Evolutionary conservation across 35 echinoderm and acorn worm species (phyloP).

Genomic region (Lytechinus variegatus): DNA sequence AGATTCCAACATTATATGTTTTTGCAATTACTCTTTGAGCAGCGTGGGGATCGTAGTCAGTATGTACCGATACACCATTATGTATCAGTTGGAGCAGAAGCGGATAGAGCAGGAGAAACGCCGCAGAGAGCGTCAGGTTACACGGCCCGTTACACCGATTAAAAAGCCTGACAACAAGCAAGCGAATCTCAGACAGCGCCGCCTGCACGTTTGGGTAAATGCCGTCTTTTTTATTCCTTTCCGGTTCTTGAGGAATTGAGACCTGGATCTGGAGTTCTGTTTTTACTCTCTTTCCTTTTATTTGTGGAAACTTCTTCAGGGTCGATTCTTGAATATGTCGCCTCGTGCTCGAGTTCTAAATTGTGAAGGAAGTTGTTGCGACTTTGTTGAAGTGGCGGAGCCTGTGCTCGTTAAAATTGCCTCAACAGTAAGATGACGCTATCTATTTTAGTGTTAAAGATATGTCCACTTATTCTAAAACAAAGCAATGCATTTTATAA

Average conservation of each 20-base stretch:
- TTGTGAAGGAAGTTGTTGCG: conserved; percentile 26
- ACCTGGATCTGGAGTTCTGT: not conserved
- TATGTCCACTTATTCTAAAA: not conserved
- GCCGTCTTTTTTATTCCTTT: not conserved
- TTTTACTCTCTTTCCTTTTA: not conserved
- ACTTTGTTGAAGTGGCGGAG: conserved; percentile 5
- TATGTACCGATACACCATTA: conserved; percentile 36
- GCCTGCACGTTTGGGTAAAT: conserved; percentile 31
- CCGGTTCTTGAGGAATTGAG: not conserved
- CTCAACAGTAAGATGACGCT: not conserved
- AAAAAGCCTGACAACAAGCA: not conserved
- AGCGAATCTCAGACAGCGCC: not conserved
- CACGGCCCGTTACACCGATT: not conserved
- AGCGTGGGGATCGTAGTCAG: not conserved
- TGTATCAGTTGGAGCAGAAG: conserved; percentile 33
- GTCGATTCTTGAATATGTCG: not conserved
- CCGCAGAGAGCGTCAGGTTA: not conserved
- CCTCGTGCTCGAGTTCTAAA: conserved; percentile 10
- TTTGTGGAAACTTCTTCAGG: not conserved
- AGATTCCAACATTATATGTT: not conserved
- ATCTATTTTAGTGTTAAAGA: not conserved
- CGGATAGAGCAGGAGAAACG: conserved; percentile 12
- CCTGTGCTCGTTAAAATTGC: conserved; percentile 23
- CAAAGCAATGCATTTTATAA: not conserved
- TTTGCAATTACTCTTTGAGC: not conserved